Percentiles rank a stretch among this genome's conserved stretches.
phyloP scores from a whole-genome alignment of 1,140 invertebrate genomes.

The Metaphire vulgaris region DNA sequence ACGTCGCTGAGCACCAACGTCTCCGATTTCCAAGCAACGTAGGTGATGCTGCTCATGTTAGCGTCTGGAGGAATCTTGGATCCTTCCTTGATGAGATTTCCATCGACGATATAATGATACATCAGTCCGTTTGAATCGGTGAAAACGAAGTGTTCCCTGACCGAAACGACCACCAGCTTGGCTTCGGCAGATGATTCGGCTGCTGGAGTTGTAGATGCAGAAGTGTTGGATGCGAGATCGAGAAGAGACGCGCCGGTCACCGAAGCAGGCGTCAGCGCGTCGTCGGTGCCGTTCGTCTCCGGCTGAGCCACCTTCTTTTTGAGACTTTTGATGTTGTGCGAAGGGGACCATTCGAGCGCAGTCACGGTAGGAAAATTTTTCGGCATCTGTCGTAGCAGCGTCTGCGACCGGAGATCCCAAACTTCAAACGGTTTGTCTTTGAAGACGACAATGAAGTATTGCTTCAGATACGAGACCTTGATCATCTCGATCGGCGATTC shows the following conservation, averaged over 20 bases:
- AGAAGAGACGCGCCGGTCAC: not conserved
- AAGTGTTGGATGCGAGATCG: too few relatives aligned
- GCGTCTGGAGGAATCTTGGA: constrained; percentile 59
- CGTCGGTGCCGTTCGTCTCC: not conserved
- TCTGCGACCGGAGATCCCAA: constrained; percentile 59
- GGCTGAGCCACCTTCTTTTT: constrained; percentile 37
- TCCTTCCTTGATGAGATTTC: constrained; percentile 57
- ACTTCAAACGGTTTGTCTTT: constrained; percentile 62
- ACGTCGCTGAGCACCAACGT: constrained; percentile 59
- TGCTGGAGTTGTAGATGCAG: too few relatives aligned
- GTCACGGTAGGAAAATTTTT: constrained; percentile 58
- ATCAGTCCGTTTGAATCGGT: constrained; percentile 58
- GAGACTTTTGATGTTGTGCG: constrained; percentile 52
- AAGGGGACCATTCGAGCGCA: constrained; percentile 59
- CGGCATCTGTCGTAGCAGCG: constrained; percentile 58
- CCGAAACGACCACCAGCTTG: constrained; percentile 31
- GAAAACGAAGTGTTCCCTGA: constrained; percentile 60
- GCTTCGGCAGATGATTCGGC: too few relatives aligned
- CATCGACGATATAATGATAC: constrained; percentile 62
- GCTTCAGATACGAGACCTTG: constrained; percentile 60
- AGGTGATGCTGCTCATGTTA: constrained; percentile 53
- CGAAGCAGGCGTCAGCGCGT: not conserved
- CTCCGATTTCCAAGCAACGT: constrained; percentile 58
- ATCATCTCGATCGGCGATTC: constrained; percentile 60
- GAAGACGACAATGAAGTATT: constrained; percentile 60